These are phyloP conservation scores for Coracopsis vasa DNA, from an alignment of 2,113 vertebrate genomes.

Conservation along the genomic window DNA sequence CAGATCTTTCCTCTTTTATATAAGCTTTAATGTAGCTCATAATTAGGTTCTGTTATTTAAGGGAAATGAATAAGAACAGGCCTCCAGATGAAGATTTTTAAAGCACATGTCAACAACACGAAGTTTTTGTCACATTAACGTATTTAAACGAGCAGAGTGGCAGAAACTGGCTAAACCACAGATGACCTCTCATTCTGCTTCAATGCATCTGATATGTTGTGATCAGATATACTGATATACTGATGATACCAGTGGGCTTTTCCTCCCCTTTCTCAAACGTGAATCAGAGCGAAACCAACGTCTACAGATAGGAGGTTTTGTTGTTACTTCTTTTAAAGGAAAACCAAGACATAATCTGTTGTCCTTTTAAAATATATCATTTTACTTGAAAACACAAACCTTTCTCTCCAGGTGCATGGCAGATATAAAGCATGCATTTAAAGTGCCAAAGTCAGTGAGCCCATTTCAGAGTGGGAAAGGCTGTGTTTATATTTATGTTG, in stretches of 20 bases:
- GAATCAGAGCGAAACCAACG: not conserved
- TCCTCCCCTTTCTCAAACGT: not conserved
- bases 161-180: not conserved
- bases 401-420: not conserved
- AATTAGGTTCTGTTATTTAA: conserved; percentile 22
- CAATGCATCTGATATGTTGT: not conserved
- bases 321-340: not conserved
- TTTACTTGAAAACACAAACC: not conserved
- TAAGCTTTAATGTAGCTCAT: not conserved
- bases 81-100: not conserved
- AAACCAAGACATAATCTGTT: not conserved
- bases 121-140: not conserved
- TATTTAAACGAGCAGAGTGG: conserved; percentile 1
- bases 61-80: not conserved
- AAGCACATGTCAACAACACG: not conserved
- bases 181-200: not conserved
- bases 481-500: not conserved
- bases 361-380: not conserved
- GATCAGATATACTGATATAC: not conserved
- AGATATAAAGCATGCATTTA: not conserved
- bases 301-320: rapidly evolving
- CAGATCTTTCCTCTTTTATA: not conserved
- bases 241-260: not conserved
- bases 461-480: not conserved
- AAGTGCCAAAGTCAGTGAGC: not conserved